Conservation (phyloP, 2,113 vertebrate species). For the Sinocyclocheilus grahami region DNA sequence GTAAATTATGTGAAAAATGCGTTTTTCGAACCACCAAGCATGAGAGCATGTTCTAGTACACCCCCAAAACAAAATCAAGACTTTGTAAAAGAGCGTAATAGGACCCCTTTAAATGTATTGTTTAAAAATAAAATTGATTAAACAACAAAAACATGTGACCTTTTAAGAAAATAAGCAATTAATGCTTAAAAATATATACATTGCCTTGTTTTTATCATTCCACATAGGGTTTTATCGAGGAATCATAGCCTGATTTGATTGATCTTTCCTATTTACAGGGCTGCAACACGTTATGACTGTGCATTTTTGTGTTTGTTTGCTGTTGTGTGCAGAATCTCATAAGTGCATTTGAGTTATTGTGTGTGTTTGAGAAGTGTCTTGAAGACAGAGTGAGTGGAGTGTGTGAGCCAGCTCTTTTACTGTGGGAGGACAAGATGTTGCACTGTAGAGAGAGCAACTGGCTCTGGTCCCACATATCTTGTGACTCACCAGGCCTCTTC, state of each 20-base stretch:
- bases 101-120: no score
- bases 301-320: not conserved
- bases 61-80: no score
- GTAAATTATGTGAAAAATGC: no score
- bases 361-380: slow-evolving; percentile 6
- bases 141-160: no score
- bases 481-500: slow-evolving; percentile 67
- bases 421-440: slow-evolving; percentile 69
- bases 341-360: not conserved
- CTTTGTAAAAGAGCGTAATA: no score
- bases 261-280: not conserved
- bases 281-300: not conserved
- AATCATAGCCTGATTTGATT: not conserved
- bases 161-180: not conserved
- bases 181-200: not conserved
- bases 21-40: no score
- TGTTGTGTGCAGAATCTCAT: not conserved
- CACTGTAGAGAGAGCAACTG: slow-evolving; percentile 61
- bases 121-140: no score
- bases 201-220: not conserved
- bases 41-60: no score
- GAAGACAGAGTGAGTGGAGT: slow-evolving; percentile 1
- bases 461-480: slow-evolving; percentile 54
- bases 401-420: slow-evolving; percentile 41
- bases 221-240: not conserved